Base-by-base conservation (phyloP, 2,797 vertebrate genomes). In the Pseudomugil tenellus region DNA sequence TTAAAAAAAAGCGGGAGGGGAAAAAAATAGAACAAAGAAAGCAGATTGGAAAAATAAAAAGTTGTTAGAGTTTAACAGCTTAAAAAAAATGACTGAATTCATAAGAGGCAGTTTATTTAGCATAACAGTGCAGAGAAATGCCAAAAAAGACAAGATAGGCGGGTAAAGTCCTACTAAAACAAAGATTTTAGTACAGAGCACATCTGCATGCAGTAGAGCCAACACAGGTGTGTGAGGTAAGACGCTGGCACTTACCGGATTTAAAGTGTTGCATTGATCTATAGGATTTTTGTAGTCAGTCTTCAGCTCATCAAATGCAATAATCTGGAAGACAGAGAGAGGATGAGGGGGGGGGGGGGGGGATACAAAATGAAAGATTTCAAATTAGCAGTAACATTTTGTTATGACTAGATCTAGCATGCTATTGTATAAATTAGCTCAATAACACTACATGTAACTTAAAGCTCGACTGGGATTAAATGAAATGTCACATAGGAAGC, bases 241-340 rank as follows among this genome's bases (percentile, higher is more conserved):
- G 17, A 19, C 6, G 53, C 49, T 0, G 26, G 46, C 64, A 96
- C 97, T 97, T 94, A 99, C 98, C 90, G 98, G 98, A 91, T 99
- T 99, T 91, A 99, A 94, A 41, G 98, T 99, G 90, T 99, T 99
- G 93, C 98, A 99, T 66, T 99, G 98, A 93, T 99, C 98, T 95
- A 99, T 99, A 74, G 98, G 98, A 86, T 99, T 99, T 94, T 99
- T 99, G 96, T 99, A 99, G 87, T 99, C 98, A 0, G 98, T 99
- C 94, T 99, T 99, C 95, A 99, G 91, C 79, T 99, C 98, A 92
- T 99, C 98, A 67, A 99, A 99, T 21, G 98, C 98, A 86, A 99
- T 99, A 89, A 99, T 99, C 98, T 99, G 90, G 6, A 49, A 23
- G 12, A n/a, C n/a, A n/a, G n/a, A n/a, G n/a, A n/a, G n/a, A n/a